A percentile compares a stretch with the other conserved stretches of the same genome.
phyloP scores from a whole-genome alignment of 2,888 invertebrate genomes.

The Fragum sueziense region DNA sequence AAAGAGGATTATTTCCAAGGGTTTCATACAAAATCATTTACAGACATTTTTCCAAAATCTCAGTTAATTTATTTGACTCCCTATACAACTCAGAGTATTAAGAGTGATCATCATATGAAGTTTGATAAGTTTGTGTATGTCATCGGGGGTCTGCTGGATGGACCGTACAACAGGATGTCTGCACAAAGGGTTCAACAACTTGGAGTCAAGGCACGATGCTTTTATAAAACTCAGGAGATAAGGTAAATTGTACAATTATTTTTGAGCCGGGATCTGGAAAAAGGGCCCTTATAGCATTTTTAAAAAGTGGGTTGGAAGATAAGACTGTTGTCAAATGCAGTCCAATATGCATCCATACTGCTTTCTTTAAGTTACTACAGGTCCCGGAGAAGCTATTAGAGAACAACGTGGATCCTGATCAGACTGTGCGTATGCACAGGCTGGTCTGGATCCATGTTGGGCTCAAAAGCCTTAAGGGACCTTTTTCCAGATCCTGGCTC shows the following conservation, averaged over 20 bases:
- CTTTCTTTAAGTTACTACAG: too few species aligned
- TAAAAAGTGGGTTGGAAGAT: too few species aligned
- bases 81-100: background rate
- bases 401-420: too few species aligned
- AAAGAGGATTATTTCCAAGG: background rate
- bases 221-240: background rate
- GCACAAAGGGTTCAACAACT: background rate
- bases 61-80: conserved; percentile 9
- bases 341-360: too few species aligned
- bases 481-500: too few species aligned
- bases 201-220: background rate
- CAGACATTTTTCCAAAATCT: conserved; percentile 9
- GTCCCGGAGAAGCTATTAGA: background rate
- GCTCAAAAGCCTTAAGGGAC: too few species aligned
- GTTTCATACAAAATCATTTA: background rate
- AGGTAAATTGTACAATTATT: background rate
- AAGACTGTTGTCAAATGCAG: too few species aligned
- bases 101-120: background rate
- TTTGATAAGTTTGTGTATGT: background rate
- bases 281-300: too few species aligned
- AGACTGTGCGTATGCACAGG: too few species aligned
- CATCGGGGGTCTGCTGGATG: background rate
- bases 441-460: too few species aligned
- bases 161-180: background rate
- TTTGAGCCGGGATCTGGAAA: too few species aligned